Conservation (phyloP, 2,113 vertebrate species). For the Ptyas mucosa region DNA sequence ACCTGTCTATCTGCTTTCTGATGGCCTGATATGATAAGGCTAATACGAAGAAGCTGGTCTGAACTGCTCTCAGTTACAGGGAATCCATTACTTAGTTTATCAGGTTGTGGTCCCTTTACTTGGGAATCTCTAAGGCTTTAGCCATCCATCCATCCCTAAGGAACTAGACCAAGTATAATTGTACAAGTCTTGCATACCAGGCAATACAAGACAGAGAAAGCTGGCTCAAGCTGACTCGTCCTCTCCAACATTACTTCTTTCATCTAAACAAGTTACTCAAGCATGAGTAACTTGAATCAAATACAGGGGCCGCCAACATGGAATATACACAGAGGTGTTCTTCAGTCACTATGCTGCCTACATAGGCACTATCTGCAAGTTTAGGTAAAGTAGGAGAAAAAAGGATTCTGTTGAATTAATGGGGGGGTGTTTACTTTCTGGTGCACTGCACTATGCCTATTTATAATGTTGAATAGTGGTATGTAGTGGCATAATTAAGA, state of each 20-base stretch:
- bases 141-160: not conserved
- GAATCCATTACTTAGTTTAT: constrained; percentile 16
- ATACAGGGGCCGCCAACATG: too few relatives aligned
- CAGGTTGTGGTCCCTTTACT: constrained; percentile 10
- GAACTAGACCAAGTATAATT: not conserved
- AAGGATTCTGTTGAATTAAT: not conserved
- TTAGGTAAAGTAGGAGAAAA: not conserved
- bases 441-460: not conserved
- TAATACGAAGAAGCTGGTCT: constrained; percentile 69
- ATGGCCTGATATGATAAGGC: constrained; percentile 73
- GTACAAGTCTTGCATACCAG: not conserved
- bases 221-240: not conserved
- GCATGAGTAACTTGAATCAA: not conserved
- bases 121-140: not conserved
- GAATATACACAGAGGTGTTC: not conserved
- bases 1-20: constrained; percentile 76
- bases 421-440: too few relatives aligned
- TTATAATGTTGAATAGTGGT: not conserved
- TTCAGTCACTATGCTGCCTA: not conserved
- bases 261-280: not conserved
- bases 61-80: constrained; percentile 49
- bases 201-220: not conserved
- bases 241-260: not conserved
- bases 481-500: not conserved
- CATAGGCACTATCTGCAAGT: not conserved